Base-by-base conservation (phyloP, 2,888 invertebrate species). In the Molorchus minor region DNA sequence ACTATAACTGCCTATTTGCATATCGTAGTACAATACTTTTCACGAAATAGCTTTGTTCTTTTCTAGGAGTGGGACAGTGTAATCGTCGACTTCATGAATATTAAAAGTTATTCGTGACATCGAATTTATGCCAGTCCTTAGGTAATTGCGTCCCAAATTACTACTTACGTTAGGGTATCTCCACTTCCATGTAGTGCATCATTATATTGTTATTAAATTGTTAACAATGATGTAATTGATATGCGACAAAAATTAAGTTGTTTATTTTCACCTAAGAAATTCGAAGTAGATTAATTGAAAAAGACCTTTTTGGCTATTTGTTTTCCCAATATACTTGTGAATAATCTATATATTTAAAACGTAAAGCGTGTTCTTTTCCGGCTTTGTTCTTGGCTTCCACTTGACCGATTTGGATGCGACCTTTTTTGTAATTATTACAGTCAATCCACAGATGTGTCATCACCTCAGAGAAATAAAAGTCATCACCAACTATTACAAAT, bases 61-160 rank as follows among this genome's bases (percentile, higher is more conserved):
- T 17, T 38, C 25, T 45, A 25, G 16, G 15, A 19, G 41, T 43
- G 10, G 25, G 20, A 46, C 5, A 3, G 49, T 16, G 47, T 65
- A 65, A 64, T 64, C 65, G 67, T 62, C 49, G 38, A 43, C 53
- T 51, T 64, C 54, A 69, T 69, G 67, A 69, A 69, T 69, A 69
- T 68, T 66, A 62, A 68, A 62, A 61, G 59, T 64, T 66, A 65
- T 69, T 68, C 69, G 68, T 69, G 68, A 68, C 67, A 62, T 64
- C 62, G 61, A 68, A 69, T 69, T 68, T 67, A 69, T 69, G 66
- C 65, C 58, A 67, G 61, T 51, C 51, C 60, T 57, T 64, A 51
- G 57, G 58, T 62, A 62, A 62, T 62, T 62, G 58, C 43, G 49
- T 41, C 43, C 17, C 21, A 56, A 56, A 45, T 56, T 56, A 38